phyloP scores from a whole-genome alignment of 1,140 invertebrate species.

The Drosophila lini region DNA sequence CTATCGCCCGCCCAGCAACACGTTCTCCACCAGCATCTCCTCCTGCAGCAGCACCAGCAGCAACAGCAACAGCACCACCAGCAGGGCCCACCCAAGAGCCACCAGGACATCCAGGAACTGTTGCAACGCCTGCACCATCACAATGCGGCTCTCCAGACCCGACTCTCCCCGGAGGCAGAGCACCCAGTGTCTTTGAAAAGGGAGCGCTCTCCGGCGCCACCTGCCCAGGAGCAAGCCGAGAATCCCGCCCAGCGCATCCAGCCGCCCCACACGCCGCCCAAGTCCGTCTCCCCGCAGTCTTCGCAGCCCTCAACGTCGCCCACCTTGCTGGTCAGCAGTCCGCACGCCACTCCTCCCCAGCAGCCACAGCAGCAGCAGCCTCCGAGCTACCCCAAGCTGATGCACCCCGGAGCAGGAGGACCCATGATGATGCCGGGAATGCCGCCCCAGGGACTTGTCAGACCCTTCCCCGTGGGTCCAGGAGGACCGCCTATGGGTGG shows the following conservation, averaged over 20 bases:
- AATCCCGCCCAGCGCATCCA: conserved; percentile 80
- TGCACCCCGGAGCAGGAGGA: conserved; percentile 55
- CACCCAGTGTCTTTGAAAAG: conserved; percentile 65
- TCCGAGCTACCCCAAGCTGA: conserved; percentile 58
- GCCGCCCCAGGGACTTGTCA: conserved; percentile 72
- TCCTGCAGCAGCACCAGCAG: conserved; percentile 70
- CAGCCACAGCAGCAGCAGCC: conserved; percentile 49
- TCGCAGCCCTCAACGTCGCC: conserved; percentile 80
- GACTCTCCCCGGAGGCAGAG: conserved; percentile 70
- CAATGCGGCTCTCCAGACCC: conserved; percentile 73
- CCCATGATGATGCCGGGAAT: conserved; percentile 78
- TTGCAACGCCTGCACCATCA: conserved; percentile 77
- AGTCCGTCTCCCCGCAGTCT: conserved; percentile 85
- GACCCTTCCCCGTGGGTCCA: conserved; percentile 76
- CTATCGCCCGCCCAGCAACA: conserved; percentile 76
- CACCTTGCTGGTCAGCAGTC: conserved; percentile 71
- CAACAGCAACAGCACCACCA: conserved; percentile 66
- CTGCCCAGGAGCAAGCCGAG: conserved; percentile 60
- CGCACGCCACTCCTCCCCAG: conserved; percentile 70
- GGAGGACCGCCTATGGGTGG: conserved; percentile 54
- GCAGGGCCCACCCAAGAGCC: conserved; percentile 62
- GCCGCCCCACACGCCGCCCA: conserved; percentile 80
- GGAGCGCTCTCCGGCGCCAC: conserved; percentile 72
- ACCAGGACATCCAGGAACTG: conserved; percentile 79
- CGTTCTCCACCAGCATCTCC: conserved; percentile 68